Evolutionary conservation across 2,888 invertebrate species (phyloP).

Genomic region (Rhamphomyia laevipes): DNA sequence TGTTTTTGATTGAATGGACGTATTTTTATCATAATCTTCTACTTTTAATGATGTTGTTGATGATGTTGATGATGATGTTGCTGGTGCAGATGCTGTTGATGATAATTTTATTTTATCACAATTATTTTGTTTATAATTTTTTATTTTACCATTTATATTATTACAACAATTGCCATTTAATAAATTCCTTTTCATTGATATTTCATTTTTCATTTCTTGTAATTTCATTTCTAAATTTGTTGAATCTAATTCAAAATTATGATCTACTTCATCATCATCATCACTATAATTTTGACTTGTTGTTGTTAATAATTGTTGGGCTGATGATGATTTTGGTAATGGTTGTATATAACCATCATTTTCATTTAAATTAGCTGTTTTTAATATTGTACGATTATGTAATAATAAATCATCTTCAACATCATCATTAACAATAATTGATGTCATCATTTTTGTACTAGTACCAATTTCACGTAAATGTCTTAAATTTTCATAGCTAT

Average conservation of each 20-base stretch:
- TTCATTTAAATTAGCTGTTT: slow-evolving; percentile 7
- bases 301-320: not conserved
- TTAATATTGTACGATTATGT: slow-evolving; percentile 9
- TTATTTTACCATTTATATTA: not conserved
- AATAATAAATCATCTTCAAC: slow-evolving; percentile 12
- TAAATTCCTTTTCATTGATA: not conserved
- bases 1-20: slow-evolving; percentile 3
- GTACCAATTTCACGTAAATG: slow-evolving; percentile 37
- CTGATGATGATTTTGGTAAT: not conserved
- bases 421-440: slow-evolving; percentile 19
- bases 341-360: slow-evolving; percentile 7
- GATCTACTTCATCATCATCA: slow-evolving; percentile 1
- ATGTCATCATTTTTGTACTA: slow-evolving; percentile 32
- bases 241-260: not conserved
- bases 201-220: not conserved
- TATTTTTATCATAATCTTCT: slow-evolving; percentile 6
- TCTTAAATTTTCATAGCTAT: slow-evolving; percentile 36
- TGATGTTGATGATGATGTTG: slow-evolving; percentile 31
- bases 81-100: slow-evolving; percentile 26
- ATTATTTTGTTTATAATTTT: not conserved
- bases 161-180: not conserved
- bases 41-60: slow-evolving; percentile 20
- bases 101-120: not conserved
- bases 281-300: not conserved
- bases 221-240: not conserved